These are phyloP conservation scores for Priocnemis perturbator DNA, from an alignment of 2,888 invertebrate species.

Conservation along the genomic window DNA sequence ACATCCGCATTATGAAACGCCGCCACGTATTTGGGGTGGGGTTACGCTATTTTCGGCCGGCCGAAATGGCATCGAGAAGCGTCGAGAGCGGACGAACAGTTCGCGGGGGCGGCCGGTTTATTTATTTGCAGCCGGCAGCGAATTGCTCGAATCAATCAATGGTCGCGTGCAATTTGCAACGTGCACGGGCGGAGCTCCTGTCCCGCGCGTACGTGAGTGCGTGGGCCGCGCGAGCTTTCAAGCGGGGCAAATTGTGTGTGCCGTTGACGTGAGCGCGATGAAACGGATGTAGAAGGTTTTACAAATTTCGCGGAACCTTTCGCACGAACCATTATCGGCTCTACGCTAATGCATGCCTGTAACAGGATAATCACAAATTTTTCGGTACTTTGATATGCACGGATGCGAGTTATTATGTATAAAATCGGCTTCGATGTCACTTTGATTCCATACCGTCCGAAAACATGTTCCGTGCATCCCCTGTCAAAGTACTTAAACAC, in stretches of 20 bases:
- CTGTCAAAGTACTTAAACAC: no score
- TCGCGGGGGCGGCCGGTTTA: conserved; percentile 26
- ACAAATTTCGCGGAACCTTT: conserved; percentile 59
- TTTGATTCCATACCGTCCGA: no score
- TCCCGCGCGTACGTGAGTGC: background rate
- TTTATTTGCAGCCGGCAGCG: conserved; percentile 51
- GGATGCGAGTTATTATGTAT: no score
- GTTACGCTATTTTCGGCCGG: no score
- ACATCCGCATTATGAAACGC: conserved; percentile 66
- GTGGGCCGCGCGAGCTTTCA: no score
- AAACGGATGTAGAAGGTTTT: conserved; percentile 41
- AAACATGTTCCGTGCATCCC: no score
- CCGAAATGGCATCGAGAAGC: background rate
- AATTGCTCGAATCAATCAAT: conserved; percentile 56
- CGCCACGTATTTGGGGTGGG: conserved; percentile 32
- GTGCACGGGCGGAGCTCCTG: conserved; percentile 13
- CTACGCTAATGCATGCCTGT: conserved; percentile 58
- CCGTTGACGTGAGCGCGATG: no score
- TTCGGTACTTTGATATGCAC: conserved; percentile 11
- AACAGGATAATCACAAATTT: conserved; percentile 62
- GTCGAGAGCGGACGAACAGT: background rate
- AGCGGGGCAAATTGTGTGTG: no score
- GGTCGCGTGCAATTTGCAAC: conserved; percentile 49
- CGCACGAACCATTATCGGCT: conserved; percentile 50
- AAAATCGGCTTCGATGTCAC: no score